These are phyloP conservation scores for Mionectes macconnelli DNA, from an alignment of 2,113 vertebrate species.

Conservation along the genomic window DNA sequence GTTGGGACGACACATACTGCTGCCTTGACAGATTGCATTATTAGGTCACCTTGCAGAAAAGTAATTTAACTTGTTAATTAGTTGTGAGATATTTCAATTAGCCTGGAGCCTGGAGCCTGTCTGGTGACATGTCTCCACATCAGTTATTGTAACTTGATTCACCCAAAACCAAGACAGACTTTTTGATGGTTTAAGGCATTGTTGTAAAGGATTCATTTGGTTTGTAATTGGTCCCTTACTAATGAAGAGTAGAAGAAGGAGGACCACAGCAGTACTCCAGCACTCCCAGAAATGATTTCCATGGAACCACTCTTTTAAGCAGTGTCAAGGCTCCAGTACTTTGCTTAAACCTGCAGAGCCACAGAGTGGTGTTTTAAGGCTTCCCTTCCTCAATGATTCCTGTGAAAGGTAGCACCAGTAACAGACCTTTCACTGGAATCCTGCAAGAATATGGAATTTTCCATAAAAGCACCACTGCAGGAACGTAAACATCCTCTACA, in stretches of 20 bases:
- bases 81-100: conserved; percentile 23
- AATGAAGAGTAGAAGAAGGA: neutral
- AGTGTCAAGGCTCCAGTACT: neutral
- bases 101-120: neutral
- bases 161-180: neutral
- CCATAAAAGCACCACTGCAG: neutral
- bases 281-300: neutral
- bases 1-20: neutral
- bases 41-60: conserved; percentile 38
- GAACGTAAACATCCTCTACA: neutral
- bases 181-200: neutral
- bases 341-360: neutral
- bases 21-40: neutral
- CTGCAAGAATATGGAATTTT: neutral
- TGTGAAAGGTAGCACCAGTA: neutral
- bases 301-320: neutral
- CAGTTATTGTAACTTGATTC: neutral
- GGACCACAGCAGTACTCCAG: neutral
- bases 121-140: neutral
- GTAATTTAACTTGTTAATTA: conserved; percentile 30
- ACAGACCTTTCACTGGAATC: neutral
- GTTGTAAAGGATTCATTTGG: neutral
- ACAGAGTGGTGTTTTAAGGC: neutral
- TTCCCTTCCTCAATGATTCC: neutral
- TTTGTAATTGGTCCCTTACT: neutral